phyloP scores from a whole-genome alignment of 2,113 vertebrate genomes.

The Sminthopsis crassicaudata region DNA sequence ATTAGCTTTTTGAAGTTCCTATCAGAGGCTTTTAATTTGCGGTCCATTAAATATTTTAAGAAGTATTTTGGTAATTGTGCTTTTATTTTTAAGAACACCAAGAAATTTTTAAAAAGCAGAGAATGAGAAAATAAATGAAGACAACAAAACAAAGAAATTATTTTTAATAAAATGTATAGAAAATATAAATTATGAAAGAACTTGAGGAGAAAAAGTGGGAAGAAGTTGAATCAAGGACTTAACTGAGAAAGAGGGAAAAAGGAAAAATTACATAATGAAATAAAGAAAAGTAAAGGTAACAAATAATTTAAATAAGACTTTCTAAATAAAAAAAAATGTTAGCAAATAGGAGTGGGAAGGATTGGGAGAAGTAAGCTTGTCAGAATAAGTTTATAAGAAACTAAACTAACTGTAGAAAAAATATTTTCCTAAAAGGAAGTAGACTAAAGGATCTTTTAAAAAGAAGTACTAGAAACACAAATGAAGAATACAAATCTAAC shows the following conservation, averaged over 20 bases:
- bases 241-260: neutral
- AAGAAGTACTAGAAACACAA: neutral
- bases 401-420: neutral
- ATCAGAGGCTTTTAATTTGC: neutral
- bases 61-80: neutral
- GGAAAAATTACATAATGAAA: neutral
- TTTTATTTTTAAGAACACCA: neutral
- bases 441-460: neutral
- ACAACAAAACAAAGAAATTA: neutral
- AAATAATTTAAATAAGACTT: neutral
- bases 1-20: neutral
- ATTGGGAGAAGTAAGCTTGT: neutral
- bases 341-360: neutral
- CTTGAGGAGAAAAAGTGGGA: neutral
- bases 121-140: neutral
- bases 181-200: neutral
- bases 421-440: neutral
- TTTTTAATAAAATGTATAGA: neutral
- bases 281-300: neutral
- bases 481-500: neutral
- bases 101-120: neutral
- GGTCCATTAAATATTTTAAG: neutral
- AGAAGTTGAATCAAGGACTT: neutral
- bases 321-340: neutral
- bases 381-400: neutral